phyloP scores from a whole-genome alignment of 2,113 vertebrate genomes.

The Trematomus loennbergii region DNA sequence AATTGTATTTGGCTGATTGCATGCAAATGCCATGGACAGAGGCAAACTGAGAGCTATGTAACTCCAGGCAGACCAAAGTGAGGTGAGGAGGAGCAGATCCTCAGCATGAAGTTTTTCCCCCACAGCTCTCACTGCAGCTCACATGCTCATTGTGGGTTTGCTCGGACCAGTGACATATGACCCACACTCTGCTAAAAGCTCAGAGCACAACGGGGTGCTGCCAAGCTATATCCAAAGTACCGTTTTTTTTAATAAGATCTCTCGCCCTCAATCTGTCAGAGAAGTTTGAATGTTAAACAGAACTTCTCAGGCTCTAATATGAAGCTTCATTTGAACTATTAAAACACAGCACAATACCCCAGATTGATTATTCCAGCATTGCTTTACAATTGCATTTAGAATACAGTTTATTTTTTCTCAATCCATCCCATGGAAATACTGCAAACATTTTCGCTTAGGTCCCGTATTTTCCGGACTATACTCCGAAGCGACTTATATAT shows the following conservation, averaged over 20 bases:
- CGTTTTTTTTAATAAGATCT: background rate
- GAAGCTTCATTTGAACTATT: background rate
- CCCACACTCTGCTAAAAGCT: background rate
- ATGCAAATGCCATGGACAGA: conserved; percentile 27
- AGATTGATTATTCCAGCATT: too few species aligned
- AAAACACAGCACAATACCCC: background rate
- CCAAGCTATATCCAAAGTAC: background rate
- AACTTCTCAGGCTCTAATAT: background rate
- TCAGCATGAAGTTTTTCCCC: conserved; percentile 12
- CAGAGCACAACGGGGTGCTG: background rate
- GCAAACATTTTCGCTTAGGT: too few species aligned
- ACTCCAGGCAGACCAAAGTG: background rate
- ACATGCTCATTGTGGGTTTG: conserved; percentile 16
- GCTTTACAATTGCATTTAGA: too few species aligned
- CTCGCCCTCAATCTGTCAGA: background rate
- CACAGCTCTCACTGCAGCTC: conserved; percentile 5
- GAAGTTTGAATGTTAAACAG: background rate
- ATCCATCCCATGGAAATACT: too few species aligned
- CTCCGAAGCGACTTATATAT: too few species aligned
- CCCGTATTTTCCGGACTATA: too few species aligned
- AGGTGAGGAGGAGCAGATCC: conserved; percentile 16
- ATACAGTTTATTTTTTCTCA: too few species aligned
- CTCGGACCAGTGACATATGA: conserved; percentile 9
- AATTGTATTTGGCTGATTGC: conserved; percentile 15
- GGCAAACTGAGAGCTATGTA: background rate